Conservation (phyloP, 1,140 invertebrate species). For the Papilio polyxenes region DNA sequence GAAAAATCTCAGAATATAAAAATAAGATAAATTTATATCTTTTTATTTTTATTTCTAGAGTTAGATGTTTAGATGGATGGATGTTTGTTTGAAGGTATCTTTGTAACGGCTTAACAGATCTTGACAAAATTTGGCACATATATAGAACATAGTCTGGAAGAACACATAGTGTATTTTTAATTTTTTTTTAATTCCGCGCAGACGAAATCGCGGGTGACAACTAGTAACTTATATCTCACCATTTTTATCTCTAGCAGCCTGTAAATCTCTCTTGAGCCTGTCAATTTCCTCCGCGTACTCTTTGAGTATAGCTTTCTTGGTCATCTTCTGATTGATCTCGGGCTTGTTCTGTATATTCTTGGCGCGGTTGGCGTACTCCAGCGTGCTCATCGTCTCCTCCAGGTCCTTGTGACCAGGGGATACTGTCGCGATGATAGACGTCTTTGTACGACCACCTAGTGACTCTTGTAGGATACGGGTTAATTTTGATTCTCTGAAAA, state of each 20-base stretch:
- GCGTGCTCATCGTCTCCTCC: constrained; percentile 96
- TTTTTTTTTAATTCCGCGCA: too few species aligned
- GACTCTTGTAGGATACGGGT: constrained; percentile 97
- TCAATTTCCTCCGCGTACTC: constrained; percentile 97
- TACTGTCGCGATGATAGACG: constrained; percentile 97
- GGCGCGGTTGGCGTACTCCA: constrained; percentile 97
- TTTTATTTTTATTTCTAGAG: too few species aligned
- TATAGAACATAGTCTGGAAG: too few species aligned
- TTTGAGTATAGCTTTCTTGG: constrained; percentile 92
- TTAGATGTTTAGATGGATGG: too few species aligned
- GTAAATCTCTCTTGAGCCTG: constrained; percentile 89
- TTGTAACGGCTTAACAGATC: too few species aligned
- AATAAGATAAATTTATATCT: too few species aligned
- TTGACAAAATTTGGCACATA: too few species aligned
- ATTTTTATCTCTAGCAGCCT: constrained; percentile 91
- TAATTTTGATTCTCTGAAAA: constrained; percentile 92
- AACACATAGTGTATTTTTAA: too few species aligned
- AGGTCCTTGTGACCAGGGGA: constrained; percentile 93
- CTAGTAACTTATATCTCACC: constrained; percentile 75
- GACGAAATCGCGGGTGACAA: too few species aligned
- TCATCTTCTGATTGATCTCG: constrained; percentile 96
- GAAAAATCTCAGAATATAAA: too few species aligned
- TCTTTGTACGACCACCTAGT: constrained; percentile 95
- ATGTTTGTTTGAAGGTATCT: too few species aligned
- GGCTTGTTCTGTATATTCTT: constrained; percentile 98